Evolutionary conservation across 2,888 invertebrate species (phyloP).

Genomic region (Temnothorax ravouxi): DNA sequence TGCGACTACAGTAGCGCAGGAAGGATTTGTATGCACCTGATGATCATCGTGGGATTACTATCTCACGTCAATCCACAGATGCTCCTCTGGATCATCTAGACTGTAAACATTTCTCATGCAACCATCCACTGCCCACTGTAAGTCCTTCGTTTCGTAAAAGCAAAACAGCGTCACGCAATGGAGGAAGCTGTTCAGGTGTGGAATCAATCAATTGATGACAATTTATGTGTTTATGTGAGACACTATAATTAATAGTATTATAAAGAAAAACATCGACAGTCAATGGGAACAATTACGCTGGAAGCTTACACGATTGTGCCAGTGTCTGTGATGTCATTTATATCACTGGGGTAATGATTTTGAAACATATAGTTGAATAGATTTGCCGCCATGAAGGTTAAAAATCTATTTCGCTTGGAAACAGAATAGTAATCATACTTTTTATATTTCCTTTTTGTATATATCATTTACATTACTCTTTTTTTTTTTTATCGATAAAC

Average conservation of each 20-base stretch:
- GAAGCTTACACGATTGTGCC: conserved; percentile 70
- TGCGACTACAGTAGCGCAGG: conserved; percentile 81
- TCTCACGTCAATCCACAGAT: conserved; percentile 80
- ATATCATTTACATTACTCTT: conserved; percentile 71
- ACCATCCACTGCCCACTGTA: conserved; percentile 85
- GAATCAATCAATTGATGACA: conserved; percentile 69
- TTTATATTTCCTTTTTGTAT: conserved; percentile 76
- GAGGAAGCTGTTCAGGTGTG: conserved; percentile 72
- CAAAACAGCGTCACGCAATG: conserved; percentile 71
- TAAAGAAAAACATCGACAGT: conserved; percentile 71
- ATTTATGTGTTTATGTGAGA: conserved; percentile 56
- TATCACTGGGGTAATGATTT: conserved; percentile 47
- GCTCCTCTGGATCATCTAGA: conserved; percentile 82
- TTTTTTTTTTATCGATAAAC: conserved; percentile 69
- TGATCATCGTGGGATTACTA: conserved; percentile 81
- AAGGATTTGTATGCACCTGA: conserved; percentile 85
- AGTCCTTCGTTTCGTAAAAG: conserved; percentile 77
- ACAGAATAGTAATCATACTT: conserved; percentile 67
- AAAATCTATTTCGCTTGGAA: conserved; percentile 60
- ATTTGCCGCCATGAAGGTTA: conserved; percentile 41
- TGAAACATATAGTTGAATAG: conserved; percentile 37
- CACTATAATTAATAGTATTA: conserved; percentile 73
- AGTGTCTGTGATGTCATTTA: conserved; percentile 77
- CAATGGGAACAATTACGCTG: conserved; percentile 72
- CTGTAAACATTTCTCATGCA: conserved; percentile 82